Conservation (phyloP, 2,888 invertebrate species). For the Prosopocoilus inquinatus region DNA sequence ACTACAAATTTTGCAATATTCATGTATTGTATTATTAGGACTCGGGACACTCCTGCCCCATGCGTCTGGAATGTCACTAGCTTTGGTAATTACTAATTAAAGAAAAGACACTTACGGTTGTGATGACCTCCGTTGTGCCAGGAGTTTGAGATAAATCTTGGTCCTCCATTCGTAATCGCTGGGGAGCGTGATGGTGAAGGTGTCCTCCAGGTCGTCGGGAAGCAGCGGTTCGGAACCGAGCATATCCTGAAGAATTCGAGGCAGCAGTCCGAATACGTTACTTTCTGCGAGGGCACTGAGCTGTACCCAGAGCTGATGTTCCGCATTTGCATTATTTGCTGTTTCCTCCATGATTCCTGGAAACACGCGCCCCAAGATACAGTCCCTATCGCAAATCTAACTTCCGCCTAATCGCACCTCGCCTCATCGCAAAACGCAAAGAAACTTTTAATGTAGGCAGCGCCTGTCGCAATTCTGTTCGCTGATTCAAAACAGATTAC, state of each 20-base stretch:
- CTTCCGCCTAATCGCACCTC: too few relatives aligned
- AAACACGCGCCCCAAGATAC: background rate
- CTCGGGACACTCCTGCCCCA: too few relatives aligned
- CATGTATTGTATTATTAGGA: too few relatives aligned
- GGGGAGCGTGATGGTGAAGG: constrained; percentile 59
- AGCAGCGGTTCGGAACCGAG: constrained; percentile 50
- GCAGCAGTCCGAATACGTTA: constrained; percentile 66
- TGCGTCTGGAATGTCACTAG: too few relatives aligned
- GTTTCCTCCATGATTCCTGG: constrained; percentile 28
- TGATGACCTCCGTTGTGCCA: constrained; percentile 61
- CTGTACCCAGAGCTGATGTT: constrained; percentile 55
- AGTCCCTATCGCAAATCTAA: too few relatives aligned
- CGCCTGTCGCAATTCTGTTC: too few relatives aligned
- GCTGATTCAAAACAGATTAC: too few relatives aligned
- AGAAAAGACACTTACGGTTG: constrained; percentile 36
- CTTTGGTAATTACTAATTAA: background rate
- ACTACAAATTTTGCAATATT: too few relatives aligned
- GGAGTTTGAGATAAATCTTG: constrained; percentile 66
- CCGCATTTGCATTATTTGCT: constrained; percentile 25
- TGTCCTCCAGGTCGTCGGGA: constrained; percentile 31
- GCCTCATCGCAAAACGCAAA: too few relatives aligned
- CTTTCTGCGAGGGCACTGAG: constrained; percentile 57
- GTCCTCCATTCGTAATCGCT: constrained; percentile 69
- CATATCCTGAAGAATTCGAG: constrained; percentile 62
- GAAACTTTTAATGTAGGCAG: too few relatives aligned